A percentile compares a stretch with the other conserved stretches of the same genome.
Conservation (phyloP, 1,140 invertebrate species). For the Lineus longissimus region DNA sequence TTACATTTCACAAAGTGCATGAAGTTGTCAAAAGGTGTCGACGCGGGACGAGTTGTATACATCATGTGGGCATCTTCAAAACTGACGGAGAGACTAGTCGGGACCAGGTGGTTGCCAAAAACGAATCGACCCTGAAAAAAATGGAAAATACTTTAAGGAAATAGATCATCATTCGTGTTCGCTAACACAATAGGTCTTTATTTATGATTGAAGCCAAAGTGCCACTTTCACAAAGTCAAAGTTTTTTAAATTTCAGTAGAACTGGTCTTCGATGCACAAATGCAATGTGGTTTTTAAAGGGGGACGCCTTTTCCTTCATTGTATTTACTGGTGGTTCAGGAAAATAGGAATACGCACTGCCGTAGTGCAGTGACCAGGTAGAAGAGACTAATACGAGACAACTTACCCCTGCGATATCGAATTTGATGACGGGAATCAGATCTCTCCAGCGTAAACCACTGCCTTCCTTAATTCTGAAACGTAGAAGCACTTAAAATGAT, state of each 20-base stretch:
- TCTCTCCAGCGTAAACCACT: slow-evolving; percentile 77
- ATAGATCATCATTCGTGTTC: slow-evolving; percentile 10
- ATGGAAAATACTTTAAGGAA: slow-evolving; percentile 8
- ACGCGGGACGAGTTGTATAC: slow-evolving; percentile 92
- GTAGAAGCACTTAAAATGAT: too few relatives aligned
- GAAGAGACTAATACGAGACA: neutral
- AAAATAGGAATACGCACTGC: too few relatives aligned
- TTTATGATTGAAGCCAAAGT: too few relatives aligned
- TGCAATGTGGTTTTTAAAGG: too few relatives aligned
- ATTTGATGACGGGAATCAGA: slow-evolving; percentile 93
- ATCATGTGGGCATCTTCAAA: slow-evolving; percentile 92
- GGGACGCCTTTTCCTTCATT: too few relatives aligned
- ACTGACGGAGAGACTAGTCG: slow-evolving; percentile 86
- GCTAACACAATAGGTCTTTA: slow-evolving; percentile 5
- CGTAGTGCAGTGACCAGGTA: too few relatives aligned
- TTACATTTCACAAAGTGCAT: slow-evolving; percentile 95
- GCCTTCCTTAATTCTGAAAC: neutral
- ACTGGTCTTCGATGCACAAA: too few relatives aligned
- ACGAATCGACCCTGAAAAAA: slow-evolving; percentile 75
- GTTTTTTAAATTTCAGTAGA: too few relatives aligned
- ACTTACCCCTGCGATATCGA: slow-evolving; percentile 78
- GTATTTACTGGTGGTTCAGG: too few relatives aligned
- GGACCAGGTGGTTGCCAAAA: slow-evolving; percentile 93
- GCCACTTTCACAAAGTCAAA: too few relatives aligned
- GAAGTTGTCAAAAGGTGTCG: slow-evolving; percentile 85